These are phyloP conservation scores for Drosophila parabipectinata DNA, from an alignment of 1,140 invertebrate genomes.

Conservation along the genomic window DNA sequence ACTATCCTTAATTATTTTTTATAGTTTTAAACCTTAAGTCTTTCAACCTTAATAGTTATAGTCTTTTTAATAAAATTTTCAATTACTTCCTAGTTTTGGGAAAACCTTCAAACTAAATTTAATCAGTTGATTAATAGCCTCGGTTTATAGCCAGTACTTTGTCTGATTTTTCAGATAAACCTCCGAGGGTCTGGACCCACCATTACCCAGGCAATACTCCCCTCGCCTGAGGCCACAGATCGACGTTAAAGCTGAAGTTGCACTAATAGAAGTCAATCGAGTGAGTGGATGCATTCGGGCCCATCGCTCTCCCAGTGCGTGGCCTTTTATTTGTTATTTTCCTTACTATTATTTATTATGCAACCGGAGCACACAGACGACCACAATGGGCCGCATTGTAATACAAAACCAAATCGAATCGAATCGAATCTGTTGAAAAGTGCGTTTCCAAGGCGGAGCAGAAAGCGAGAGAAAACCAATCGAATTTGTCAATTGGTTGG, in stretches of 20 bases:
- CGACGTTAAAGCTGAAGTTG: not conserved
- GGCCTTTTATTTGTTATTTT: not conserved
- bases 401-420: constrained; percentile 49
- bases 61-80: not conserved
- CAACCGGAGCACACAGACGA: constrained; percentile 39
- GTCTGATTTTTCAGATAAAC: not conserved
- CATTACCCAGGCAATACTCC: not conserved
- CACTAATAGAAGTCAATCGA: constrained; percentile 19
- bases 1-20: too few species aligned
- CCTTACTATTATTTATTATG: constrained; percentile 42
- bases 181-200: not conserved
- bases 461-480: constrained; percentile 28
- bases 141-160: not conserved
- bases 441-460: constrained; percentile 37
- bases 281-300: constrained; percentile 40
- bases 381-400: constrained; percentile 38
- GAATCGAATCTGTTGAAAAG: constrained; percentile 17
- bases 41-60: too few species aligned
- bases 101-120: not conserved
- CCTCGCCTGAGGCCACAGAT: too few species aligned
- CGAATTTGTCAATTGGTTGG: constrained; percentile 38
- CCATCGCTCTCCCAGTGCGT: constrained; percentile 14
- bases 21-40: too few species aligned
- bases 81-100: not conserved
- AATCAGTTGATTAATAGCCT: not conserved